Evolutionary conservation across 2,888 invertebrate genomes (phyloP), one percentile per base, ranked within the genome.

Genomic region (Baronia brevicornis): DNA sequence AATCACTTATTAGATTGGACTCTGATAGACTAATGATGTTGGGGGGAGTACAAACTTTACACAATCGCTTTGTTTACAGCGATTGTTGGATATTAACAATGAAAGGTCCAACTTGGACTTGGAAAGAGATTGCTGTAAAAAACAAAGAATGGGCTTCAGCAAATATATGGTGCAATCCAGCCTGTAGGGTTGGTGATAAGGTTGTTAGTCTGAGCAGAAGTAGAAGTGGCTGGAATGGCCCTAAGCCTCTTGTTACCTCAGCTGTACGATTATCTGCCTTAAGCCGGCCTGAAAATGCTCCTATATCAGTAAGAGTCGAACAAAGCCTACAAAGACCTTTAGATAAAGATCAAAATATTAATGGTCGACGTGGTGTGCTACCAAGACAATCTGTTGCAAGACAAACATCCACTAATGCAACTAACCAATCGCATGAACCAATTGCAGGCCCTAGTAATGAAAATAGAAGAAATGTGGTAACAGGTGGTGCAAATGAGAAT

Each of bases 161-260:
- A 1, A 93, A 94, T 59, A 91, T 96, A 61, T 96, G 96, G 95
- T 96, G 95, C 66, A 95, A 96, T 79, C 95, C 96, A 33, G 95
- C 94, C 28, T 96, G 96, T 69, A 91, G 66, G 54, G 80, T 91
- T 48, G 92, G 91, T 34, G 89, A 93, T 51, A 91, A 91, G 68
- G 86, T 94, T 43, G 90, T 94, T 17, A 90, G 93, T 44, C 84
- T 94, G 46, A 90, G 90, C 51, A 82, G 88, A 54, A 86, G 88
- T 55, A 82, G 87, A 41, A 80, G 84, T 60, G 82, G 60, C 44
- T 84, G 70, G 84, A 82, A 86, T 51, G 72, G 80, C 48, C 84
- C 84, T 34, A 82, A 82, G 38, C 84, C 84, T 27, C 68, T 86
- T 28, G 84, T 88, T 3, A 86, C 87, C 36, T 88, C 86, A 46